phyloP scores from a whole-genome alignment of 2,888 invertebrate genomes.

The Drosophila cognata region DNA sequence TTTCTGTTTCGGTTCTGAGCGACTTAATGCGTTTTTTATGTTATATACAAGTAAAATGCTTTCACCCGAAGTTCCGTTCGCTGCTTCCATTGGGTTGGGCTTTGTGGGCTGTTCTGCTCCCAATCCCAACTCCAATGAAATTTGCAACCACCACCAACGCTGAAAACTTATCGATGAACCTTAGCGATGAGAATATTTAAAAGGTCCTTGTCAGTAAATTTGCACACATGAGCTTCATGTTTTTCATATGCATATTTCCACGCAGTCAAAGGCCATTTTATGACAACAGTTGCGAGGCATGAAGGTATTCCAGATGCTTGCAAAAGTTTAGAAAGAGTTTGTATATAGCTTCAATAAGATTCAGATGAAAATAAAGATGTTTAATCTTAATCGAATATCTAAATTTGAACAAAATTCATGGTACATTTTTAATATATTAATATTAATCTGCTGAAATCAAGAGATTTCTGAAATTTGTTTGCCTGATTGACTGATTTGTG shows the following conservation, averaged over 20 bases:
- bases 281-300: not conserved
- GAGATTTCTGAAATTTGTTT: not conserved
- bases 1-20: constrained; percentile 66
- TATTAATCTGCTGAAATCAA: not conserved
- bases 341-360: not conserved
- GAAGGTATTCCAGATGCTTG: not conserved
- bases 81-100: constrained; percentile 30
- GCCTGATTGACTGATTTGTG: not conserved
- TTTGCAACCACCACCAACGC: constrained; percentile 62
- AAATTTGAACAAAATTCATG: too few species aligned
- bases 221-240: constrained; percentile 2
- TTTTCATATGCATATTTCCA: not conserved
- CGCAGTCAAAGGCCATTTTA: not conserved
- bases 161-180: constrained; percentile 25
- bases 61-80: constrained; percentile 46
- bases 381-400: not conserved
- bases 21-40: constrained; percentile 78
- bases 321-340: not conserved
- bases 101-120: constrained; percentile 36
- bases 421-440: not conserved
- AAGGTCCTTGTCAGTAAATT: constrained; percentile 5
- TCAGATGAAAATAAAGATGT: not conserved
- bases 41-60: constrained; percentile 62
- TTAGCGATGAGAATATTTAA: not conserved
- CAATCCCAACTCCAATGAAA: constrained; percentile 39